Evolutionary conservation across 1,140 invertebrate species (phyloP).

Genomic region (Gyrodactylus salaris): DNA sequence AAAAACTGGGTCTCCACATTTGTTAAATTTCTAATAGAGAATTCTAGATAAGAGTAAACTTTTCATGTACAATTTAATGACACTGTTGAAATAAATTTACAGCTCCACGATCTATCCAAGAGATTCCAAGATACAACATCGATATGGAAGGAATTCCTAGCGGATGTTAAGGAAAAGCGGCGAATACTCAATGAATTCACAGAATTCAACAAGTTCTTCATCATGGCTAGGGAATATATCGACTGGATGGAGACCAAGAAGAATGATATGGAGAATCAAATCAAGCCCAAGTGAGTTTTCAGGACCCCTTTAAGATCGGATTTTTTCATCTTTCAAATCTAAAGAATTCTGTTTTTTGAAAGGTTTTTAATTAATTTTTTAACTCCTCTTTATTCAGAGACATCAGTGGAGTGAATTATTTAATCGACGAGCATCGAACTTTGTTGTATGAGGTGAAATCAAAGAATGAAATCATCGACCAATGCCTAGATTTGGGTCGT

Average conservation of each 20-base stretch:
- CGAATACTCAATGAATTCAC: background rate
- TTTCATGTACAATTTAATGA: background rate
- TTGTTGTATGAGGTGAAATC: constrained; percentile 83
- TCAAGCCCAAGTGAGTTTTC: background rate
- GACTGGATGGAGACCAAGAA: background rate
- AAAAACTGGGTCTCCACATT: too few species aligned
- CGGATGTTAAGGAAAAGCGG: background rate
- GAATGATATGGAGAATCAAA: background rate
- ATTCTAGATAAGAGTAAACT: too few species aligned
- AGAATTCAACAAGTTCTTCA: background rate
- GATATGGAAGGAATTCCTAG: background rate
- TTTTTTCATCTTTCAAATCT: too few species aligned
- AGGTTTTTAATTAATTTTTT: too few species aligned
- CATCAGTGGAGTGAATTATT: constrained; percentile 61
- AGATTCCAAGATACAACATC: background rate
- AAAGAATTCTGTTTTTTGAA: too few species aligned
- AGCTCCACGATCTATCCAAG: background rate
- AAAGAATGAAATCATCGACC: constrained; percentile 58
- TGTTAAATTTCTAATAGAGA: too few species aligned
- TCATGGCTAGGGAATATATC: background rate
- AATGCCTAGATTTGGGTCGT: constrained; percentile 45
- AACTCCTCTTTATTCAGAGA: constrained; percentile 17
- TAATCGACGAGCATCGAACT: constrained; percentile 88
- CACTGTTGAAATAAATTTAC: background rate
- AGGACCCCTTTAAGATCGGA: background rate